Conservation (phyloP, 2,113 vertebrate genomes). For the Tor tambroides region DNA sequence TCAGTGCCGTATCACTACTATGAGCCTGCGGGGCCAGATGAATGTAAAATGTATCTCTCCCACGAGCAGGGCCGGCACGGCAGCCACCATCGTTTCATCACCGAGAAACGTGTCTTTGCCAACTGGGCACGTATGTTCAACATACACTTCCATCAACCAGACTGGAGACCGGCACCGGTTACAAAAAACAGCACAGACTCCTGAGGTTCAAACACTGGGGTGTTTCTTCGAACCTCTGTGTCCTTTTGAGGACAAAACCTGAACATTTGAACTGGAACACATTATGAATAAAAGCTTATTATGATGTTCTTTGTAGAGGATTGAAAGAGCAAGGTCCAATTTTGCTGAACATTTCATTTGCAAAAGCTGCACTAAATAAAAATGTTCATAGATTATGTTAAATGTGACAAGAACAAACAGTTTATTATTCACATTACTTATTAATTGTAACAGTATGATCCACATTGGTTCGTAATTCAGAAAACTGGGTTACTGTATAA, state of each 20-base stretch:
- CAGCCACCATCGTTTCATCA: slow-evolving; percentile 97
- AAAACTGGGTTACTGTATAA: slow-evolving; percentile 1
- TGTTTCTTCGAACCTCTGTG: neutral
- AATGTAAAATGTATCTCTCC: slow-evolving; percentile 98
- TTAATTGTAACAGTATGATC: neutral
- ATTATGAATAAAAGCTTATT: neutral
- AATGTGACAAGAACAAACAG: neutral
- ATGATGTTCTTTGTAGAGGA: neutral
- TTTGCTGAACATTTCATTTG: neutral
- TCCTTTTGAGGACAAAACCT: neutral
- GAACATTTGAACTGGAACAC: neutral
- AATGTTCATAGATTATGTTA: neutral
- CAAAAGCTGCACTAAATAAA: neutral
- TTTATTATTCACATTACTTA: neutral
- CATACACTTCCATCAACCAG: slow-evolving; percentile 95
- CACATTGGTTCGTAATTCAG: slow-evolving; percentile 2
- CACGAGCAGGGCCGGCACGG: slow-evolving; percentile 93
- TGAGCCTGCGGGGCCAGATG: slow-evolving; percentile 88
- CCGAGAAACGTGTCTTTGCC: slow-evolving; percentile 95
- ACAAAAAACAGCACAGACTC: slow-evolving; percentile 60
- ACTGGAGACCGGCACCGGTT: slow-evolving; percentile 86
- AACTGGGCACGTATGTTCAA: slow-evolving; percentile 93
- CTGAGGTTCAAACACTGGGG: neutral
- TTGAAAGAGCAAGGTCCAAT: neutral
- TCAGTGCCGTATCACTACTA: slow-evolving; percentile 98